Conservation (phyloP, 2,888 invertebrate species). For the Unio pictorum region DNA sequence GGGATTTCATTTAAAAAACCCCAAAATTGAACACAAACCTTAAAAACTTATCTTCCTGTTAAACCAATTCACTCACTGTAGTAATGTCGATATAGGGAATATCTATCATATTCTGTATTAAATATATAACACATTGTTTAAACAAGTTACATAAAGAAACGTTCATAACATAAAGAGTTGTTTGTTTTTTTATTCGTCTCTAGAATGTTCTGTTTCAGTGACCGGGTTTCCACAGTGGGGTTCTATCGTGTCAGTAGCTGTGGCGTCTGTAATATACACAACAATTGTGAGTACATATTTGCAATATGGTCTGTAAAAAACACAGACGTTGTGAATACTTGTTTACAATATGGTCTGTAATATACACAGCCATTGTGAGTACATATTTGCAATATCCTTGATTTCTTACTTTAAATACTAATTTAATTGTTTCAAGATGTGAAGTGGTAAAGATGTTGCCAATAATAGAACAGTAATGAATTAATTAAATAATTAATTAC, state of each 20-base stretch:
- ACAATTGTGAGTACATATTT: slow-evolving; percentile 41
- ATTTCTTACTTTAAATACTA: too few relatives aligned
- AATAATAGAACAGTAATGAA: too few relatives aligned
- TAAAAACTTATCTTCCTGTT: too few relatives aligned
- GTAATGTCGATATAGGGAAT: too few relatives aligned
- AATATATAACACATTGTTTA: too few relatives aligned
- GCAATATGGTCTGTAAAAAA: slow-evolving; percentile 32
- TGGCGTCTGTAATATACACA: slow-evolving; percentile 49
- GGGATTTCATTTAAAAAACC: too few relatives aligned
- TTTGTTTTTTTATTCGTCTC: background rate
- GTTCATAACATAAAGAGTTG: background rate
- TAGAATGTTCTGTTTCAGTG: slow-evolving; percentile 25
- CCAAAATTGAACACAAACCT: too few relatives aligned
- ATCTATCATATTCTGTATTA: too few relatives aligned
- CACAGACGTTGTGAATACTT: slow-evolving; percentile 45
- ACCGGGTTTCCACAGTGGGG: slow-evolving; percentile 47
- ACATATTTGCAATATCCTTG: background rate
- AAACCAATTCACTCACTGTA: too few relatives aligned
- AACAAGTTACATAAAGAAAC: too few relatives aligned
- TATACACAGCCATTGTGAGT: slow-evolving; percentile 54
- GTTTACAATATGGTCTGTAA: slow-evolving; percentile 19
- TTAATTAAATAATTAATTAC: too few relatives aligned
- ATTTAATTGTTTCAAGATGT: background rate
- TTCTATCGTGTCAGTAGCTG: slow-evolving; percentile 42
- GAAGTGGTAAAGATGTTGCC: too few relatives aligned